Percentiles rank a stretch among this genome's conserved stretches.
Conservation (phyloP, 2,797 vertebrate species). For the Sebastes diploproa region DNA sequence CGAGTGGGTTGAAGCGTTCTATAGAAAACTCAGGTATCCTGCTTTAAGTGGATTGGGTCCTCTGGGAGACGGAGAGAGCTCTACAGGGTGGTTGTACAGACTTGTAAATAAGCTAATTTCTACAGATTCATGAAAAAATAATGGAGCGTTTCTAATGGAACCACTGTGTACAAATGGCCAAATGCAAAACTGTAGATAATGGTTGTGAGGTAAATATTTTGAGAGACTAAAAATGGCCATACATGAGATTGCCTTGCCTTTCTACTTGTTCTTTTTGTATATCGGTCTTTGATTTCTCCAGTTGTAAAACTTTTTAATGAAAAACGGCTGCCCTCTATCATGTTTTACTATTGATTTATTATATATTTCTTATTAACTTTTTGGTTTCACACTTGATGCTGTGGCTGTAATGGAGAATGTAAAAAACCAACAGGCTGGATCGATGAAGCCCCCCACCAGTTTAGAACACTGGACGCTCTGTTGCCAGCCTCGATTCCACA, state of each 20-base stretch:
- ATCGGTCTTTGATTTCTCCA: slow-evolving; percentile 58
- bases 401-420: slow-evolving; percentile 67
- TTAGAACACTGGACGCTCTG: slow-evolving; percentile 63
- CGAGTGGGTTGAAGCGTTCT: slow-evolving; percentile 81
- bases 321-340: slow-evolving; percentile 68
- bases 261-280: slow-evolving; percentile 83
- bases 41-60: slow-evolving; percentile 84
- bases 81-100: slow-evolving; percentile 87
- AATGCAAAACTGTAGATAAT: slow-evolving; percentile 92
- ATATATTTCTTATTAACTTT: slow-evolving; percentile 71
- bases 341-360: slow-evolving; percentile 63
- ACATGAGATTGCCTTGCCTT: slow-evolving; percentile 92
- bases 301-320: slow-evolving; percentile 73
- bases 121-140: slow-evolving; percentile 78
- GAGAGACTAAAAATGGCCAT: slow-evolving; percentile 81
- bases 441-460: slow-evolving; percentile 51
- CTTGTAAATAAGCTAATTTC: slow-evolving; percentile 93
- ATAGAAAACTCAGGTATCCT: slow-evolving; percentile 95
- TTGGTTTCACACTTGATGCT: slow-evolving; percentile 52
- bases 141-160: slow-evolving; percentile 81
- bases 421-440: slow-evolving; percentile 43
- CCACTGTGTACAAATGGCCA: slow-evolving; percentile 91
- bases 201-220: slow-evolving; percentile 88
- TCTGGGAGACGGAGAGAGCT: slow-evolving; percentile 82
- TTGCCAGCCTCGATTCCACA: slow-evolving; percentile 39